Conservation (phyloP, 2,888 invertebrate species). For the Caenorhabditis afra region DNA sequence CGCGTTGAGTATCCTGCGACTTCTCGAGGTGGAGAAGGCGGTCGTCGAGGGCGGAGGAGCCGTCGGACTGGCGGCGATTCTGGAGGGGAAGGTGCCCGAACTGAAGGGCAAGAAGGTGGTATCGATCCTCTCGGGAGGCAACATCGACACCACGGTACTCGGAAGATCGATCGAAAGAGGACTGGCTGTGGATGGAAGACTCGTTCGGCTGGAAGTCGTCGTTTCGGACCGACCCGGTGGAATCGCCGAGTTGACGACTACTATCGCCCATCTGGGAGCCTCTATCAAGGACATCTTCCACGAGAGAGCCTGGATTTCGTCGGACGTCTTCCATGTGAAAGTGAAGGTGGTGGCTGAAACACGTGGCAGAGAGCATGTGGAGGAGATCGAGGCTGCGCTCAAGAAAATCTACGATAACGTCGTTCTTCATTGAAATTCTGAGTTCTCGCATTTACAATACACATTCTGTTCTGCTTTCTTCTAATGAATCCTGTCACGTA, state of each 20-base stretch:
- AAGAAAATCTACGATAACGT: slow-evolving; percentile 72
- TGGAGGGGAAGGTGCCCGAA: slow-evolving; percentile 89
- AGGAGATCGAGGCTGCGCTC: slow-evolving; percentile 84
- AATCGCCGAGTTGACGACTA: slow-evolving; percentile 82
- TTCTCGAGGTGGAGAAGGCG: slow-evolving; percentile 83
- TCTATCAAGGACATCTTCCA: slow-evolving; percentile 94
- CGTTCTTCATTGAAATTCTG: slow-evolving; percentile 27
- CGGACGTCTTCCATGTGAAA: slow-evolving; percentile 88
- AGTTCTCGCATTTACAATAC: no score
- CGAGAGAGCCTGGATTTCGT: slow-evolving; percentile 93
- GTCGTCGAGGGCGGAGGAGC: slow-evolving; percentile 95
- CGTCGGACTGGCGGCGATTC: slow-evolving; percentile 89
- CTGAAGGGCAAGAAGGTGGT: slow-evolving; percentile 86
- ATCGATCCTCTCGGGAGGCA: slow-evolving; percentile 83
- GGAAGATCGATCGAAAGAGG: slow-evolving; percentile 82
- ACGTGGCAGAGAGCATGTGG: slow-evolving; percentile 88
- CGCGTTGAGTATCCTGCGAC: slow-evolving; percentile 82
- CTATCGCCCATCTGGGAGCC: slow-evolving; percentile 82
- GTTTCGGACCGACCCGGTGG: slow-evolving; percentile 83
- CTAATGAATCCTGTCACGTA: slow-evolving; percentile 9
- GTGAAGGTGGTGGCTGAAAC: slow-evolving; percentile 90
- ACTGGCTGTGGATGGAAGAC: slow-evolving; percentile 83
- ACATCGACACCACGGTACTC: slow-evolving; percentile 83
- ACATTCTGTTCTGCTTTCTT: neutral
- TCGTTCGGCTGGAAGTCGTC: slow-evolving; percentile 82